A percentile compares a stretch with the other conserved stretches of the same genome.
These are phyloP conservation scores for Petaurus breviceps DNA, from an alignment of 2,113 vertebrate genomes.

Conservation along the genomic window DNA sequence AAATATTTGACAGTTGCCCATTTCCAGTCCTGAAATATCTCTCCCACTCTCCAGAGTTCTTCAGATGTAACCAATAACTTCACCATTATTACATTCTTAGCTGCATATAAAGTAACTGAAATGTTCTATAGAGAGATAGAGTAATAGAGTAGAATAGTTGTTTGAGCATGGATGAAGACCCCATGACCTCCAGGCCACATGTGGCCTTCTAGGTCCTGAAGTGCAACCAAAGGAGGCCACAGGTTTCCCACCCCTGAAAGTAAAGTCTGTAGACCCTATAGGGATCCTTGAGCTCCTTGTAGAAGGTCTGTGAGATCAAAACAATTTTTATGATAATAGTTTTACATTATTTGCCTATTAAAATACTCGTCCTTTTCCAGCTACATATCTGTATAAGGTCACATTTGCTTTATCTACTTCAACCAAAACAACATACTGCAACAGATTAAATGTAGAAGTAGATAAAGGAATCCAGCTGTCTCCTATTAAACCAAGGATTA, in stretches of 20 bases:
- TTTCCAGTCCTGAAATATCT: background rate
- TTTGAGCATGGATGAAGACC: background rate
- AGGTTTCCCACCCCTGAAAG: background rate
- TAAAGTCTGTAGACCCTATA: background rate
- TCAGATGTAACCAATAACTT: background rate
- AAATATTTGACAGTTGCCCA: background rate
- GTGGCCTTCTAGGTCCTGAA: too few species aligned
- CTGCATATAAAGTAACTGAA: background rate
- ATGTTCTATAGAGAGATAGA: background rate
- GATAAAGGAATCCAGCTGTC: background rate
- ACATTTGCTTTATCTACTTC: background rate
- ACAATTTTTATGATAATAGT: background rate
- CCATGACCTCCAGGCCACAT: too few species aligned
- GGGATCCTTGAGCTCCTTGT: background rate
- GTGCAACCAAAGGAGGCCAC: too few species aligned
- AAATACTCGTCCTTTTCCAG: background rate
- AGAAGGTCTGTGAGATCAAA: background rate
- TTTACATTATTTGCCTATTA: background rate
- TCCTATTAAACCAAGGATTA: background rate
- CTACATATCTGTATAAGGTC: background rate
- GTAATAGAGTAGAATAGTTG: background rate
- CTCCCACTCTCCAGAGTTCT: background rate
- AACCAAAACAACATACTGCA: background rate
- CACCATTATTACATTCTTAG: too few species aligned
- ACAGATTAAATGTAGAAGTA: background rate